Conservation (phyloP, 2,888 invertebrate species). For the Drosophila anceps region DNA sequence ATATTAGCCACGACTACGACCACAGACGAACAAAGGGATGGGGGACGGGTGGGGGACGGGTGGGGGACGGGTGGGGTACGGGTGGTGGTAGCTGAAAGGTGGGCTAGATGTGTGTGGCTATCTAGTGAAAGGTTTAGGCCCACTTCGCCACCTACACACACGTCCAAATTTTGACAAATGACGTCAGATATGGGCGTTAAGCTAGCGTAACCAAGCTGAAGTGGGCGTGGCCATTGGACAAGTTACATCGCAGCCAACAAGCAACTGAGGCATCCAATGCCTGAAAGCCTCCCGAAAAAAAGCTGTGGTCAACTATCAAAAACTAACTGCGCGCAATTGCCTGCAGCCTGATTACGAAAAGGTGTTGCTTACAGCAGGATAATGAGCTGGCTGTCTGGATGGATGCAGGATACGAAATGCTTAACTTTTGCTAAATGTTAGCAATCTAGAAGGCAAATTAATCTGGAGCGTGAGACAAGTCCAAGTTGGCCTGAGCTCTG, state of each 20-base stretch:
- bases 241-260: constrained; percentile 33
- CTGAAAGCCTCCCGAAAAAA: constrained; percentile 13
- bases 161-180: constrained; percentile 71
- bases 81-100: constrained; percentile 1
- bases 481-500: background rate
- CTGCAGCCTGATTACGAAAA: constrained; percentile 41
- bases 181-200: constrained; percentile 67
- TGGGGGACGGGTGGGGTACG: background rate
- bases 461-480: background rate
- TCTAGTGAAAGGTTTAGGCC: constrained; percentile 10
- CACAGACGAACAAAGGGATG: background rate
- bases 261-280: constrained; percentile 30
- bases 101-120: constrained; percentile 14
- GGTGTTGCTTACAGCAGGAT: constrained; percentile 13
- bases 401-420: background rate
- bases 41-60: background rate
- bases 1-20: constrained; percentile 63
- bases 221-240: constrained; percentile 38
- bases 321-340: constrained; percentile 27
- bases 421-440: background rate
- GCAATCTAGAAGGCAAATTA: constrained; percentile 3
- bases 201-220: constrained; percentile 21
- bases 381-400: background rate
- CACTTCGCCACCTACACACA: background rate
- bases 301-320: constrained; percentile 8